phyloP scores from a whole-genome alignment of 2,797 vertebrate genomes.

The Manis crassicaudata region DNA sequence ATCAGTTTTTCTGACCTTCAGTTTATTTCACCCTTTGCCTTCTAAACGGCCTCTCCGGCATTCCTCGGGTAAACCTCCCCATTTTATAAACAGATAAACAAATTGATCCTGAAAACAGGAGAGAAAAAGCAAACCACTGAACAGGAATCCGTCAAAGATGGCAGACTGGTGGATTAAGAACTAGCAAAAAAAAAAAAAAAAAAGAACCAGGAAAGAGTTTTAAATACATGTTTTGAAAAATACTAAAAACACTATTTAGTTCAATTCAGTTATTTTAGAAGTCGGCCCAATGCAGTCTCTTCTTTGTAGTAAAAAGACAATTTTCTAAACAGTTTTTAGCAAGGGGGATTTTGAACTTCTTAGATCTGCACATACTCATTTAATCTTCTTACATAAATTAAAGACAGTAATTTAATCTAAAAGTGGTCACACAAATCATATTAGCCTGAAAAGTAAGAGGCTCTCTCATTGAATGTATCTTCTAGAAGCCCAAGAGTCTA shows the following conservation, averaged over 20 bases:
- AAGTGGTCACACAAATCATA: slow-evolving; percentile 60
- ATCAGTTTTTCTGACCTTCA: neutral
- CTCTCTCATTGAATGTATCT: slow-evolving; percentile 40
- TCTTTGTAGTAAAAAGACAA: slow-evolving; percentile 49
- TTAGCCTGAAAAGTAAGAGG: slow-evolving; percentile 60
- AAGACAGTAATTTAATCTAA: slow-evolving; percentile 69
- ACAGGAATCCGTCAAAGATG: neutral
- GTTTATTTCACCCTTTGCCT: neutral
- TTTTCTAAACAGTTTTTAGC: slow-evolving; percentile 63
- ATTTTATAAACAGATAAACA: slow-evolving; percentile 47
- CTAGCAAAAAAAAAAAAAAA: neutral
- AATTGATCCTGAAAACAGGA: neutral
- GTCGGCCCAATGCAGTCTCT: neutral
- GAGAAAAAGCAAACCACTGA: slow-evolving; percentile 33
- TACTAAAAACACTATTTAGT: neutral
- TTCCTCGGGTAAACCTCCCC: neutral
- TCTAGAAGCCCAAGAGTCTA: slow-evolving; percentile 62
- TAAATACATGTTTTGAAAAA: slow-evolving; percentile 38
- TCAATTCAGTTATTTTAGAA: slow-evolving; percentile 59
- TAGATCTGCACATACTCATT: slow-evolving; percentile 57
- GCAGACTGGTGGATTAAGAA: neutral
- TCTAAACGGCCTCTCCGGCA: neutral
- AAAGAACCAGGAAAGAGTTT: neutral
- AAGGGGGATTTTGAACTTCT: slow-evolving; percentile 36
- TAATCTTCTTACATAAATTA: slow-evolving; percentile 69